These are phyloP conservation scores for Amyelois transitella DNA, from an alignment of 1,140 invertebrate species.

Conservation along the genomic window DNA sequence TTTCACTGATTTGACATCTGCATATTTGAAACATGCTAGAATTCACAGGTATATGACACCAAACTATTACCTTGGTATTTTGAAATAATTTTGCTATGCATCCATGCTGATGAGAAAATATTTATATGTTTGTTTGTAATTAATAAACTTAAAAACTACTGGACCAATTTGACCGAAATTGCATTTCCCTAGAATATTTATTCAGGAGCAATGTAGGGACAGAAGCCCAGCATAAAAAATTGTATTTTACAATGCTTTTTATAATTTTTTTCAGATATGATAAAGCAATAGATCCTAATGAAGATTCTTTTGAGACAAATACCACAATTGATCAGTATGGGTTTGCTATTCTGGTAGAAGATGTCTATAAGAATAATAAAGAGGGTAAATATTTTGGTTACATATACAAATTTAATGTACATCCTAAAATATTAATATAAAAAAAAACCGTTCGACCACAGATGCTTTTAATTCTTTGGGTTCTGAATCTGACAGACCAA, in stretches of 20 bases:
- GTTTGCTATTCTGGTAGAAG: slow-evolving; percentile 85
- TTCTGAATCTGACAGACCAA: too few relatives aligned
- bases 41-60: slow-evolving; percentile 71
- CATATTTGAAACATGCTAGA: slow-evolving; percentile 81
- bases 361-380: slow-evolving; percentile 79
- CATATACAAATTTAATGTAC: too few relatives aligned
- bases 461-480: too few relatives aligned
- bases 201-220: neutral
- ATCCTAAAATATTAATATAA: too few relatives aligned
- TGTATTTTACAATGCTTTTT: neutral
- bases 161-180: too few relatives aligned
- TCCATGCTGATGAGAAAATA: too few relatives aligned
- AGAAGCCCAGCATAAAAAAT: neutral
- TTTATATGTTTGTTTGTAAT: too few relatives aligned
- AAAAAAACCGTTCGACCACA: too few relatives aligned
- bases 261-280: slow-evolving; percentile 75
- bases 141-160: too few relatives aligned
- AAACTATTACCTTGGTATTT: too few relatives aligned
- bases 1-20: slow-evolving; percentile 78
- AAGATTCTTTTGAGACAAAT: slow-evolving; percentile 74
- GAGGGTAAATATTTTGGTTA: slow-evolving; percentile 71
- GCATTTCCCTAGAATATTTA: slow-evolving; percentile 4
- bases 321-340: slow-evolving; percentile 84
- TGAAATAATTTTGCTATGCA: too few relatives aligned
- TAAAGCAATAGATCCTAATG: slow-evolving; percentile 81